Conservation (phyloP, 2,888 invertebrate genomes). For the Acrobasis suavella region DNA sequence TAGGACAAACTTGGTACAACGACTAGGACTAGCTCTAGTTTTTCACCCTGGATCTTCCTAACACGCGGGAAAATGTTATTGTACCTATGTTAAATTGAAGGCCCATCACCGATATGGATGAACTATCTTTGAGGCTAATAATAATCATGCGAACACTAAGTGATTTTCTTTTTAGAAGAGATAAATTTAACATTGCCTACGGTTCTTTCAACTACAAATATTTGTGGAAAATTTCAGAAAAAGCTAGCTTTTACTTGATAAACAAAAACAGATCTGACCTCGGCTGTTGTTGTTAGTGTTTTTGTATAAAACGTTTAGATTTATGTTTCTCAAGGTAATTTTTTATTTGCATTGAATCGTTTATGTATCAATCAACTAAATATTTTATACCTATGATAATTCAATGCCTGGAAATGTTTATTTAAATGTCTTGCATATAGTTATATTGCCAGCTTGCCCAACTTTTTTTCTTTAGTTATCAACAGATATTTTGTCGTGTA, state of each 20-base stretch:
- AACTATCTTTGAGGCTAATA: too few species aligned
- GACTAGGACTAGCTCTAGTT: too few species aligned
- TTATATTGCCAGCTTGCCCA: too few species aligned
- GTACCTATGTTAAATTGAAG: too few species aligned
- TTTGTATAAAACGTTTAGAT: not conserved
- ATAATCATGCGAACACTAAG: too few species aligned
- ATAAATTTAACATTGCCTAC: not conserved
- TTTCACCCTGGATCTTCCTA: too few species aligned
- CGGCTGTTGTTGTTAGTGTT: not conserved
- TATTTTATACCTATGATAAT: not conserved
- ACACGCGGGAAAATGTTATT: too few species aligned
- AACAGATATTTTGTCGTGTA: too few species aligned
- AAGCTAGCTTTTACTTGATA: not conserved
- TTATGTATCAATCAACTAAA: not conserved
- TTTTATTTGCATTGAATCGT: not conserved
- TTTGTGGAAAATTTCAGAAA: not conserved
- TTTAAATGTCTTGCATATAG: not conserved
- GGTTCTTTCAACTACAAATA: not conserved
- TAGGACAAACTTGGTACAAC: too few species aligned
- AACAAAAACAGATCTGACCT: constrained; percentile 1
- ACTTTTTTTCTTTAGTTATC: not conserved
- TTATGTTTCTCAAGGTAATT: not conserved
- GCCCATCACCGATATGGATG: too few species aligned
- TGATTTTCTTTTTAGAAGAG: too few species aligned
- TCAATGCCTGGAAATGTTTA: not conserved